Conservation (phyloP, 2,888 invertebrate genomes). For the Drosophila acutilabella region DNA sequence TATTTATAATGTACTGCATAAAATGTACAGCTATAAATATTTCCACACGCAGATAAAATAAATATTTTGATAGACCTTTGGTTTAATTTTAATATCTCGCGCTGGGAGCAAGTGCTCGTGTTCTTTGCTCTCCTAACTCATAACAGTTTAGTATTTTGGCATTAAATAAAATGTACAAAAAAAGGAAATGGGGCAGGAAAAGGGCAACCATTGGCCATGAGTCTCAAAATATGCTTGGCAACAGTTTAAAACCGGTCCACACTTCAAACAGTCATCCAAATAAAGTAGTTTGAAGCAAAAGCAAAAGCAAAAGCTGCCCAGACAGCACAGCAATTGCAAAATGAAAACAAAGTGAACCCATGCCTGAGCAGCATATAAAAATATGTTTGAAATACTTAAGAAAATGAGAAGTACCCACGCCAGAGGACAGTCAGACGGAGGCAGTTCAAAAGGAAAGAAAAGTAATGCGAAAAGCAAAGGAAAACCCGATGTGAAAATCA, state of each 20-base stretch:
- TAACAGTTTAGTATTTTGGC: conserved; percentile 23
- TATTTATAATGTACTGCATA: conserved; percentile 1
- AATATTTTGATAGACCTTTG: conserved; percentile 5
- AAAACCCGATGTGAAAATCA: conserved; percentile 51
- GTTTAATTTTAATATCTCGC: conserved; percentile 21
- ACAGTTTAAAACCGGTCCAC: conserved; percentile 23
- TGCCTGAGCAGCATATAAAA: conserved; percentile 61
- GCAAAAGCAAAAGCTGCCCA: conserved; percentile 27
- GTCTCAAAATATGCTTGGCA: conserved; percentile 5
- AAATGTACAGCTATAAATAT: conserved; percentile 6
- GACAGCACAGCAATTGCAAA: conserved; percentile 8
- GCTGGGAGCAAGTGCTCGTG: neutral
- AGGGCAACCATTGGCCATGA: conserved; percentile 4
- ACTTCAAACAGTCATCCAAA: conserved; percentile 65
- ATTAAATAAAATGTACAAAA: neutral
- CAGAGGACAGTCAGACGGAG: neutral
- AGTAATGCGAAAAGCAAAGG: conserved; percentile 22
- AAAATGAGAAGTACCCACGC: conserved; percentile 56
- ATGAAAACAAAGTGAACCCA: conserved; percentile 41
- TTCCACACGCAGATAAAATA: neutral
- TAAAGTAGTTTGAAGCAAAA: conserved; percentile 67
- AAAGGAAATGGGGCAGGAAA: conserved; percentile 8
- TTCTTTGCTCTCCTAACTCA: neutral
- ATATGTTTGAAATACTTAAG: conserved; percentile 64
- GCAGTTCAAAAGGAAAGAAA: conserved; percentile 17